Base-by-base conservation (phyloP, 2,797 vertebrate genomes). In the Platyrinchus mystaceus region DNA sequence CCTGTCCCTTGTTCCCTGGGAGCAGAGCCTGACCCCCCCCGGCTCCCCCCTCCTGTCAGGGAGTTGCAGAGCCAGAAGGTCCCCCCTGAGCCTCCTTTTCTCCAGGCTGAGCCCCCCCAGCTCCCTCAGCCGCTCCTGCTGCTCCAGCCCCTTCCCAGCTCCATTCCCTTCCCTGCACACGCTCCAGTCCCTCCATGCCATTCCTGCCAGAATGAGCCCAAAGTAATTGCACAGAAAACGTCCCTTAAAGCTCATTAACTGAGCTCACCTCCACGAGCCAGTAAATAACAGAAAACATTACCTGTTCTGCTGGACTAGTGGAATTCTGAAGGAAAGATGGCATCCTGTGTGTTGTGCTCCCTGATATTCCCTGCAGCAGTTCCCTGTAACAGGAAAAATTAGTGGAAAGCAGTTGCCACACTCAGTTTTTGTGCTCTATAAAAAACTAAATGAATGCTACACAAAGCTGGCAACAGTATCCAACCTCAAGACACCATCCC, bases 271-370 rank as follows among this genome's bases (percentile, higher is more conserved):
- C 16, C 43, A 14, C 1, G 16, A n/a, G 22, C 47, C 49, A 34
- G n/a, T 6, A 76, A 47, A 39, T 21, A 26, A 50, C 37, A 64
- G 19, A 12, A 84, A 47, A 26, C 24, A 49, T 6, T 10, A 41
- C 14, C 30, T 47, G 20, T 26, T 32, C 49, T 49, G 47, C 79
- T 30, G 32, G 41, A 39, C 46, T 5, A 12, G 44, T 23, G 44
- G 68, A 43, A 47, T 50, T 27, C 59, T n/a, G 36, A 5, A 62
- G 56, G 19, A 46, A 2, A 34, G 53, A 22, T 6, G 47, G 27
- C 36, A 67, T 28, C 14, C 26, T 27, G 0, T 9, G 1, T 5
- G 27, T 32, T 36, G 3, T 3, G 13, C 19, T 3, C 26, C 10
- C 47, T 12, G n/a, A 9, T 5, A 7, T 30, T 67, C 59, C 68